Evolutionary conservation across 2,888 invertebrate species (phyloP), one percentile per base, ranked within the genome.

Genomic region (Drosophila leonis): DNA sequence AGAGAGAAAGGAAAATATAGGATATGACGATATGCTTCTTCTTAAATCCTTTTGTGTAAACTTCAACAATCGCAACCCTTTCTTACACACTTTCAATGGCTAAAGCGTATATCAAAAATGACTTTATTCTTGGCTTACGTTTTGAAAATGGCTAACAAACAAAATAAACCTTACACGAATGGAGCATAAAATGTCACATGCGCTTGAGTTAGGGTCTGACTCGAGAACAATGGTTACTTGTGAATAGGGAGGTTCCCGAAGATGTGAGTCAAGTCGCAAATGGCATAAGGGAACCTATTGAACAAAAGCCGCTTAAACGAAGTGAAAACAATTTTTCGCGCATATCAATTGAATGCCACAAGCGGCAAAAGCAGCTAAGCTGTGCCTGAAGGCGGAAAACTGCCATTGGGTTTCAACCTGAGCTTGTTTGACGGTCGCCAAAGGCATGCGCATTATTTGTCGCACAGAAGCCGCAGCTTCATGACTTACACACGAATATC

Each of bases 291-390:
- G 8, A 46, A 55, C 44, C 60, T 41, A 65, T 64, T 57, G 72
- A 82, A 70, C 69, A 76, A 81, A 76, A 72, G 66, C 67, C 41
- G 71, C 74, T 72, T 67, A 68, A 65, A 55, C 70, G 67, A 82
- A 71, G 63, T 59, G 67, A 61, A 73, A 74, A 73, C 61, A 67
- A 76, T 86, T 88, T 80, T 79, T 78, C 80, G 68, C 78, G 72
- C 62, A 76, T 76, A 78, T 81, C 82, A 84, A 83, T 84, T 90
- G 74, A 69, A 76, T 65, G 72, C 67, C 66, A 51, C 54, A 60
- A 48, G 39, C 59, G 37, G n/a, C 59, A 56, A 29, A 20, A 29
- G 33, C 5, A 41, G 20, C 42, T 56, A 20, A 56, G 56, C 56
- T 27, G 1, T 31, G 56, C 42, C 20, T 1, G 20, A 15, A 24